Conservation (phyloP, 2,888 invertebrate species). For the Drosophila fungiperda region DNA sequence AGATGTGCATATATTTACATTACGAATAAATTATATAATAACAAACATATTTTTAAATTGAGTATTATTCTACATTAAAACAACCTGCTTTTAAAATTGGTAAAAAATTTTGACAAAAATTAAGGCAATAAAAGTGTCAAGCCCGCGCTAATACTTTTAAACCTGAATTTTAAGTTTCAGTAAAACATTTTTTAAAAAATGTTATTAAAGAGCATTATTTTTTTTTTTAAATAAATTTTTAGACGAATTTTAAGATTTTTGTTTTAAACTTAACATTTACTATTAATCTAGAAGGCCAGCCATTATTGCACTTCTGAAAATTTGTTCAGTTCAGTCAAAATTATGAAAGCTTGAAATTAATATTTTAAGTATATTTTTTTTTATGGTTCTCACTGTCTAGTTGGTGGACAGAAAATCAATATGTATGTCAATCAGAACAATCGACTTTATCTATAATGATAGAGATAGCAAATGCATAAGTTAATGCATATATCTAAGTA, state of each 20-base stretch:
- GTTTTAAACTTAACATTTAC: background rate
- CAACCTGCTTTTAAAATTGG: background rate
- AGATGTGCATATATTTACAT: background rate
- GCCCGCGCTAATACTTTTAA: background rate
- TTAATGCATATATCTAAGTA: background rate
- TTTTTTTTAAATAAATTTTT: background rate
- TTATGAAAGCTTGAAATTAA: background rate
- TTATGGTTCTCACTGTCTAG: background rate
- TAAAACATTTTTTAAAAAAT: background rate
- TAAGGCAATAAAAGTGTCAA: background rate
- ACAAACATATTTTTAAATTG: background rate
- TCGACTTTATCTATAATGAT: background rate
- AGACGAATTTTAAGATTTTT: too few relatives aligned
- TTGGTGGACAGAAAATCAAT: background rate
- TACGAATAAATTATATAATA: background rate
- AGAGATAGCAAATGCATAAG: background rate
- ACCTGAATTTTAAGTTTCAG: background rate
- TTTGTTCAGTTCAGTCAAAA: fast-evolving
- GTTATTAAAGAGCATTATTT: background rate
- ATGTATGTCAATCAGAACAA: background rate
- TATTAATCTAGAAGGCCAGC: background rate
- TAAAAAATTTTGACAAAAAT: background rate
- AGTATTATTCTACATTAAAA: background rate
- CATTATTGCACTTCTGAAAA: background rate
- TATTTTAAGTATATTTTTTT: too few relatives aligned